Conservation (phyloP, 2,797 vertebrate species). For the Distichodus sexfasciatus region DNA sequence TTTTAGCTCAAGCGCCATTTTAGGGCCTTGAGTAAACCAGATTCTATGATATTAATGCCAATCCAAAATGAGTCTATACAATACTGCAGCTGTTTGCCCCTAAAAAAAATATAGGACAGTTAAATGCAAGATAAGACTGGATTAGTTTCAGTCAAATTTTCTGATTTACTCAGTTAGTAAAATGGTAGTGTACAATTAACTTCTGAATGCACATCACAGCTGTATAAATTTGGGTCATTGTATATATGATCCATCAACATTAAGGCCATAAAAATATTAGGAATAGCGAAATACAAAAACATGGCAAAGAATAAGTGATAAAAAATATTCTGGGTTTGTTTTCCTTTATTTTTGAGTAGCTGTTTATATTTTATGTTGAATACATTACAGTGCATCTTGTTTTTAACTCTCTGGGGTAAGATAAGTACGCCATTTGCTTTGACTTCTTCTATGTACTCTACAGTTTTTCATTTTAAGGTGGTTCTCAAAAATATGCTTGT, state of each 20-base stretch:
- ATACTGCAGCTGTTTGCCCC: constrained; percentile 38
- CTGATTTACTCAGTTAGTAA: constrained; percentile 31
- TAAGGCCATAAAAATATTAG: neutral
- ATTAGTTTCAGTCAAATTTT: constrained; percentile 19
- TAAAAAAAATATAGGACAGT: constrained; percentile 30
- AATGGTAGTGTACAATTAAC: neutral
- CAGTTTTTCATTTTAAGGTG: constrained; percentile 56
- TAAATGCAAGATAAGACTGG: constrained; percentile 22
- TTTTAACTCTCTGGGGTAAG: constrained; percentile 52
- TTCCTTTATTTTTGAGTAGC: constrained; percentile 2
- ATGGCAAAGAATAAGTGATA: constrained; percentile 13
- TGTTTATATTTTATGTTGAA: constrained; percentile 29
- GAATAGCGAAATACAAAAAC: neutral
- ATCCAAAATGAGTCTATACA: constrained; percentile 47
- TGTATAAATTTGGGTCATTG: constrained; percentile 11
- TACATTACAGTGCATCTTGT: constrained; percentile 42
- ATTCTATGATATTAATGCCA: constrained; percentile 62
- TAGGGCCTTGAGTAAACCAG: constrained; percentile 58
- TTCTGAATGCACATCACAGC: too few relatives aligned
- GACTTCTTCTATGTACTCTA: constrained; percentile 49
- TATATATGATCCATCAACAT: constrained; percentile 8
- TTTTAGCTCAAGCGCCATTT: constrained; percentile 39
- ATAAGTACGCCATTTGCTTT: constrained; percentile 53
- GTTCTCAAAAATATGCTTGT: constrained; percentile 52
- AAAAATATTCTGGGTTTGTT: neutral